Evolutionary conservation across 2,113 vertebrate species (phyloP).

Genomic region (Oncorhynchus gorbuscha): DNA sequence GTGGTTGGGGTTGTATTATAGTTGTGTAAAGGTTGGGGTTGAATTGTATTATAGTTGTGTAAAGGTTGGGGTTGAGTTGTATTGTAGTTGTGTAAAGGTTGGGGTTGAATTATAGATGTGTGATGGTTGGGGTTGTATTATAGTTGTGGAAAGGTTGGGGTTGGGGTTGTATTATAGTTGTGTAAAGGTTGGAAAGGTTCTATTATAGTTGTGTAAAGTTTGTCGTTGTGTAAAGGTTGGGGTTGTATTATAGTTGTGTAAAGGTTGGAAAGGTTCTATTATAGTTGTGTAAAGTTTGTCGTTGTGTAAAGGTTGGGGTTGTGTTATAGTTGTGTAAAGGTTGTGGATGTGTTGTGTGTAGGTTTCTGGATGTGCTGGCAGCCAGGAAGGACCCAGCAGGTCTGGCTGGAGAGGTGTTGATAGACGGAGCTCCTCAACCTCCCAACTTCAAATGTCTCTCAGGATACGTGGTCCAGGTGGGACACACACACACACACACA

Average conservation of each 20-base stretch:
- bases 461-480: slow-evolving; percentile 85
- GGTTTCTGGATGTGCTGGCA: slow-evolving; percentile 72
- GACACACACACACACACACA: neutral
- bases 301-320: slow-evolving; percentile 43
- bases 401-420: slow-evolving; percentile 80
- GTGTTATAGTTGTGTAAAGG: slow-evolving; percentile 74
- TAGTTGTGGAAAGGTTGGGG: too few species aligned
- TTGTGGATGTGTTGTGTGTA: slow-evolving; percentile 56
- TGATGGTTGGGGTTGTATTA: too few species aligned
- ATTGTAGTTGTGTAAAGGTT: neutral
- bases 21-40: too few species aligned
- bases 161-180: too few species aligned
- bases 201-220: too few species aligned
- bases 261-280: neutral
- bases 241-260: neutral
- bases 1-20: too few species aligned
- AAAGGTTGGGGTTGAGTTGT: neutral
- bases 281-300: neutral
- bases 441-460: slow-evolving; percentile 84
- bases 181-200: neutral
- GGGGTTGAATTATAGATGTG: neutral
- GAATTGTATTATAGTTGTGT: too few species aligned
- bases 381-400: slow-evolving; percentile 80
- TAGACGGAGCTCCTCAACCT: slow-evolving; percentile 80
- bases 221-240: neutral